Percentiles rank a stretch among this genome's conserved stretches.
Evolutionary conservation across 2,113 vertebrate species (phyloP).

Genomic region (Pelecanoides urinatrix): DNA sequence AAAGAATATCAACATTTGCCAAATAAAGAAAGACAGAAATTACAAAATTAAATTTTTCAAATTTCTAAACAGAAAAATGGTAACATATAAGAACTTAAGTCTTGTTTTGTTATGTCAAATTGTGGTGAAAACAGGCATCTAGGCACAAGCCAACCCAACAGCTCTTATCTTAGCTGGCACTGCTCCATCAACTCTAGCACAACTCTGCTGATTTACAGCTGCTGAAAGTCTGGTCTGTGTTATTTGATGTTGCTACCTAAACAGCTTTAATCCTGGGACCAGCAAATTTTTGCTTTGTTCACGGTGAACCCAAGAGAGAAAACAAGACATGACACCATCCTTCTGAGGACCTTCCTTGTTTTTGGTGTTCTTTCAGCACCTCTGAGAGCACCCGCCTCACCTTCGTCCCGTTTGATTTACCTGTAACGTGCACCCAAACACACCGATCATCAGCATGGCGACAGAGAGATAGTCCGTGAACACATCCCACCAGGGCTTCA

Average conservation of each 20-base stretch:
- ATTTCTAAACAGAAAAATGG: background rate
- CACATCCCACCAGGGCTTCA: slow-evolving; percentile 99
- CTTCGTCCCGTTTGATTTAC: slow-evolving; percentile 50
- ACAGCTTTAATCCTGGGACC: background rate
- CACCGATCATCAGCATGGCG: slow-evolving; percentile 98
- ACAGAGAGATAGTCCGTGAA: slow-evolving; percentile 96
- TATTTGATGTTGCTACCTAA: slow-evolving; percentile 20
- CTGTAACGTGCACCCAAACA: slow-evolving; percentile 97
- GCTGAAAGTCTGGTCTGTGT: background rate
- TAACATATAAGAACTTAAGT: background rate
- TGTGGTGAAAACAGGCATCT: background rate
- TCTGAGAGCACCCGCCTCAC: fast-evolving
- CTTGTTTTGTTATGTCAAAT: background rate
- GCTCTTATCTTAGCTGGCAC: background rate
- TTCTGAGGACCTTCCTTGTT: background rate
- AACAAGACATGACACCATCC: background rate
- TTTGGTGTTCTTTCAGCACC: background rate
- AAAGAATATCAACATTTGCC: background rate
- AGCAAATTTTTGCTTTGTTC: background rate
- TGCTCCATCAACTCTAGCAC: background rate
- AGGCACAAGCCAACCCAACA: background rate
- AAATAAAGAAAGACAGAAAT: background rate
- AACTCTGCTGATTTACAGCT: slow-evolving; percentile 6
- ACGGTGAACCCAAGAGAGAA: background rate
- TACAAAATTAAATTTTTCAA: background rate